Evolutionary conservation across 2,113 vertebrate species (phyloP).

Genomic region (Cochlearius cochlearius): DNA sequence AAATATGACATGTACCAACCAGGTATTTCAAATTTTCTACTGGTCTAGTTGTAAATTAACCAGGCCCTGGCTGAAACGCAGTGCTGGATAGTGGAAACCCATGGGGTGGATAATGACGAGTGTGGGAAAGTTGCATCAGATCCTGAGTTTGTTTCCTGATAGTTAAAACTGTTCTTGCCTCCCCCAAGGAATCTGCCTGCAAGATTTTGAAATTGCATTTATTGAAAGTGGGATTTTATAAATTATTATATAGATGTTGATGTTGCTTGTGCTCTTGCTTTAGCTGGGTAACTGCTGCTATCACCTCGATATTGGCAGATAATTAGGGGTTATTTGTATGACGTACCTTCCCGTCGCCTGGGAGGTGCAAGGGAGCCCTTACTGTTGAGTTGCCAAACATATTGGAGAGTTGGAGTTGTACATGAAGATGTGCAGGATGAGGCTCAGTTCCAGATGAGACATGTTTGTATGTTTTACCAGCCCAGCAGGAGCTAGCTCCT

Average conservation of each 20-base stretch:
- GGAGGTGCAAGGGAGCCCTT: neutral
- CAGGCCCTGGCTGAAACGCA: neutral
- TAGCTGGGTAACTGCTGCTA: neutral
- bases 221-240: neutral
- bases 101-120: neutral
- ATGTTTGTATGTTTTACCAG: fast-evolving
- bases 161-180: neutral
- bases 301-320: fast-evolving
- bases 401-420: neutral
- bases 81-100: neutral
- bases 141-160: neutral
- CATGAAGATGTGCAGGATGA: neutral
- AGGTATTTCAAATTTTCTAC: neutral
- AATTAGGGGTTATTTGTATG: neutral
- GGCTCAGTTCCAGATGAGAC: neutral
- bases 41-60: neutral
- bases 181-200: neutral
- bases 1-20: neutral
- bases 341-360: fast-evolving
- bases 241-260: neutral
- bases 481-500: neutral
- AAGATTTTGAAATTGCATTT: neutral
- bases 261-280: neutral
- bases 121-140: neutral
- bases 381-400: neutral